phyloP scores from a whole-genome alignment of 2,888 invertebrate species.

The Phortica magna region DNA sequence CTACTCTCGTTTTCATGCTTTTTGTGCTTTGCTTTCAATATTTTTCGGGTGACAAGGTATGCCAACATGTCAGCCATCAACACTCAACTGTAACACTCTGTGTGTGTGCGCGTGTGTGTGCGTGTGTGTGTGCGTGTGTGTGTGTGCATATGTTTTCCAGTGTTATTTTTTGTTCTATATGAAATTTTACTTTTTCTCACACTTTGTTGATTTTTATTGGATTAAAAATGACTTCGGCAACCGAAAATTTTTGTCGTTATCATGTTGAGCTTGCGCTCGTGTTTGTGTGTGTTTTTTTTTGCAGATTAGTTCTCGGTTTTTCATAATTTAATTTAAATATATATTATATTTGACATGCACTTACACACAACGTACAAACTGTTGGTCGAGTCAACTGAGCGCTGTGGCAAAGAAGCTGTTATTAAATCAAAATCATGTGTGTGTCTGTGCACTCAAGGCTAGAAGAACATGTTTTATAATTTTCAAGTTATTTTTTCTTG shows the following conservation, averaged over 20 bases:
- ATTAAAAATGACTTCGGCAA: slow-evolving; percentile 4
- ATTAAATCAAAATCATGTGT: too few relatives aligned
- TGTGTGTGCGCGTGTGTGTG: background rate
- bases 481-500: too few relatives aligned
- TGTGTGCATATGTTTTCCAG: background rate
- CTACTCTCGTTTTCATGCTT: background rate
- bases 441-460: too few relatives aligned
- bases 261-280: background rate
- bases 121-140: background rate
- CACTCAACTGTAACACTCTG: background rate
- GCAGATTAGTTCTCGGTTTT: slow-evolving; percentile 9
- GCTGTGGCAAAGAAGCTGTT: too few relatives aligned
- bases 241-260: background rate
- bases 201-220: slow-evolving; percentile 20
- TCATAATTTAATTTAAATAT: background rate
- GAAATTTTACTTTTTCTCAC: slow-evolving; percentile 13
- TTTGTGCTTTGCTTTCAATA: slow-evolving; percentile 3
- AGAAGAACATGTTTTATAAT: too few relatives aligned
- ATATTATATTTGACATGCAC: background rate
- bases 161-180: background rate
- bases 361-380: background rate
- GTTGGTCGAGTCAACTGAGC: too few relatives aligned
- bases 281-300: background rate
- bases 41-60: slow-evolving; percentile 1
- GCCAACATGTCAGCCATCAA: slow-evolving; percentile 13